Evolutionary conservation across 2,113 vertebrate genomes (phyloP), one percentile per base, ranked within the genome.

Genomic region (Mustelus asterias): DNA sequence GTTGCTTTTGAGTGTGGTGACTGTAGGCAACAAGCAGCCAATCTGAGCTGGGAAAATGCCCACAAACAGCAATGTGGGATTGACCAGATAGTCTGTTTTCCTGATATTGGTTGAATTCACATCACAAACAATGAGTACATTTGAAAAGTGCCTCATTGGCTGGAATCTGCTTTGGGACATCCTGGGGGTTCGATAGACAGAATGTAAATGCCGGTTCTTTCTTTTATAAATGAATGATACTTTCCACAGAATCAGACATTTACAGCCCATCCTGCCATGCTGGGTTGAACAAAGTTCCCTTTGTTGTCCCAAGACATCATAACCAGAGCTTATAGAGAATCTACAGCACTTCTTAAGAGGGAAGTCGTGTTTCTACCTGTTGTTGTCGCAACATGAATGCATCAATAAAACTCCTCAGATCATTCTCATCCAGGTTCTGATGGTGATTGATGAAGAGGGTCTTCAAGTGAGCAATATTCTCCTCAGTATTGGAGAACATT

Each of bases 331-430:
- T 41, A 37, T 41, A 41, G 80, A 83, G 41, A 41, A 54, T 54
- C 3, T 54, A 54, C 48, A 4, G 48, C 4, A 54, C 4, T 54
- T 54, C 48, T 54, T 54, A 54, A 83, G 29, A 83, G 18, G 37
- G 4, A 7, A 41, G 37, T n/a, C 2, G 8, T 24, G 37, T 29
- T 1, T 14, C 72, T 97, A 97, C 97, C 97, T 97, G 96, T 94
- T 97, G 96, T 90, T 97, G 97, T 96, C 96, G 97, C 88, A 97
- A 95, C 2, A 98, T 96, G 96, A 97, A 98, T 20, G 96, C 96
- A 78, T 98, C 97, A 65, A 96, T 97, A 37, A 98, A 96, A 96
- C 96, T 97, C 96, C 97, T 97, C 96, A 96, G 96, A 95, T 98
- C 96, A 63, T 97, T 97, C 96, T 95, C 97, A 96, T 98, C 97